phyloP scores from a whole-genome alignment of 2,888 invertebrate species.

The Torymus auratus region DNA sequence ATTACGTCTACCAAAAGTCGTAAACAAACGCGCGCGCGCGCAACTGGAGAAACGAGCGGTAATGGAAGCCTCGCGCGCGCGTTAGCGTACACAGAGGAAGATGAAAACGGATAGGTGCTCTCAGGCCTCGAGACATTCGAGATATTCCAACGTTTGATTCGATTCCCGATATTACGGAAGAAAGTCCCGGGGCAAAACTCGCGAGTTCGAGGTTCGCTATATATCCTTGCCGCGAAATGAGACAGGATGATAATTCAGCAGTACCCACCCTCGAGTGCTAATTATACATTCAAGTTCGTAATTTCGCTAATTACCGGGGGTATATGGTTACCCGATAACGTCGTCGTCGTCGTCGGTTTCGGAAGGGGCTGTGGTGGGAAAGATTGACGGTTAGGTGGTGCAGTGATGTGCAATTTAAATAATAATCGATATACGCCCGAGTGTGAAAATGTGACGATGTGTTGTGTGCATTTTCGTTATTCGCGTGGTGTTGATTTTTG shows the following conservation, averaged over 20 bases:
- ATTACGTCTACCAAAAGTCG: constrained; percentile 25
- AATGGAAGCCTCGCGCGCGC: constrained; percentile 25
- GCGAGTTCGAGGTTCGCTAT: too few species aligned
- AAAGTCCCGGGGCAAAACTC: too few species aligned
- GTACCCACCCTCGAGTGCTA: not conserved
- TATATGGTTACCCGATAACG: constrained; percentile 4
- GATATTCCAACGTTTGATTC: constrained; percentile 11
- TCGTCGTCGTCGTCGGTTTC: not conserved
- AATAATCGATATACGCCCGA: too few species aligned
- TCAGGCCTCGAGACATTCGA: constrained; percentile 10
- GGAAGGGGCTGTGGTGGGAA: not conserved
- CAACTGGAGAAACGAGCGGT: not conserved
- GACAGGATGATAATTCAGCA: constrained; percentile 7
- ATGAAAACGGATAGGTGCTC: not conserved
- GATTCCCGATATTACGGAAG: constrained; percentile 30
- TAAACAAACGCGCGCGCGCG: constrained; percentile 1
- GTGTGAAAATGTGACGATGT: too few species aligned
- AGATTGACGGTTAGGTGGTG: not conserved
- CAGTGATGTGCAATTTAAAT: not conserved
- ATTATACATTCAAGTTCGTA: constrained; percentile 30
- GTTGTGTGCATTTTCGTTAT: too few species aligned
- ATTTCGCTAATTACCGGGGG: constrained; percentile 32
- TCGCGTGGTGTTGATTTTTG: too few species aligned
- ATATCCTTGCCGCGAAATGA: too few species aligned
- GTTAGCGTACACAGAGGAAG: too few species aligned